phyloP scores from a whole-genome alignment of 53 echinoderm and acorn worm species.

The Arbacia lixula region DNA sequence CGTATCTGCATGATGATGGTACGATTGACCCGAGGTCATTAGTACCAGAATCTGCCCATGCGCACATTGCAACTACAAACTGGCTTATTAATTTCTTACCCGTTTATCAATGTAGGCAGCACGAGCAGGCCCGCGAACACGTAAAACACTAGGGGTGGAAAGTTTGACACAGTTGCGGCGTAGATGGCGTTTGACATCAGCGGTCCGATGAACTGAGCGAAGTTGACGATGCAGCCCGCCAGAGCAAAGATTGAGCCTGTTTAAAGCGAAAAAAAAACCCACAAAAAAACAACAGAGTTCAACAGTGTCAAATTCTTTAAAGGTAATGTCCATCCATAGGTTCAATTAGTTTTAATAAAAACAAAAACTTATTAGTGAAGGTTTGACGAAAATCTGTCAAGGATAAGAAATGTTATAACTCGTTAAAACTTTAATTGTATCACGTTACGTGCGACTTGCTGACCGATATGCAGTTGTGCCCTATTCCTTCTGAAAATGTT shows the following conservation, averaged over 20 bases:
- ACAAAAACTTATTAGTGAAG: background rate
- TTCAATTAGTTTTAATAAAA: too few relatives aligned
- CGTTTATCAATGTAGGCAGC: constrained; percentile 1
- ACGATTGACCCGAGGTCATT: too few relatives aligned
- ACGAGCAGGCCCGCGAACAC: constrained; percentile 1
- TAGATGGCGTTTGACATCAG: constrained; percentile 23
- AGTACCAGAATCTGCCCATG: too few relatives aligned
- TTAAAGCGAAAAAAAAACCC: background rate
- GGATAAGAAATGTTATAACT: too few relatives aligned
- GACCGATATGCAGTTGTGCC: too few relatives aligned
- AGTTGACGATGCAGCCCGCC: constrained; percentile 14
- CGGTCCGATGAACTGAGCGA: constrained; percentile 33
- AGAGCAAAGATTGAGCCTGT: constrained; percentile 28
- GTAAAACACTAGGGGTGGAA: constrained; percentile 17
- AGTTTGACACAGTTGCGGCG: constrained; percentile 29
- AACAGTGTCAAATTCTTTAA: background rate
- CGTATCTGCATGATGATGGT: too few relatives aligned
- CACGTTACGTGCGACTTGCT: too few relatives aligned
- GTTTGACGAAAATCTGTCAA: too few relatives aligned
- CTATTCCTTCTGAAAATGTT: too few relatives aligned
- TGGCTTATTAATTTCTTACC: constrained; percentile 22
- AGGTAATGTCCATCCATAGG: background rate
- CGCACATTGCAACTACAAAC: too few relatives aligned
- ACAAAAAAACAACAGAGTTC: background rate
- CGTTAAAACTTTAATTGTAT: too few relatives aligned